These are phyloP conservation scores for Drosophila austrosaltans DNA, from an alignment of 2,888 invertebrate genomes.

Conservation along the genomic window DNA sequence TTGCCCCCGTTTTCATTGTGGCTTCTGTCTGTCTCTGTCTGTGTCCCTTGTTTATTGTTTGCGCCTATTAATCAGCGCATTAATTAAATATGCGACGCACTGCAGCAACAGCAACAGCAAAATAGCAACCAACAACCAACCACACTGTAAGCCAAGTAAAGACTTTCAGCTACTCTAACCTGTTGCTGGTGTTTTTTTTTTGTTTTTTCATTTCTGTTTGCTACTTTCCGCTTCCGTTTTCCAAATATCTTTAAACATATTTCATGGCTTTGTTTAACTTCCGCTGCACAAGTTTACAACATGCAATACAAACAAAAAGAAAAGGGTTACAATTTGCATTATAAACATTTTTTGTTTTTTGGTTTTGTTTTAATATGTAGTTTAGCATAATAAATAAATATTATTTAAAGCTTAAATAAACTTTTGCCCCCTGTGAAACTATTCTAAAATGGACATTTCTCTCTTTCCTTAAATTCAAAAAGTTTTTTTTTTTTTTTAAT, in stretches of 20 bases:
- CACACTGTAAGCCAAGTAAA: conserved; percentile 19
- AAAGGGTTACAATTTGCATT: conserved; percentile 34
- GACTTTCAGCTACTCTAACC: conserved; percentile 43
- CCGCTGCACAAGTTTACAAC: conserved; percentile 26
- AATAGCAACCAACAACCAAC: conserved; percentile 24
- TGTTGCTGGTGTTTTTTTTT: conserved; percentile 25
- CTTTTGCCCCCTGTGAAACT: not conserved
- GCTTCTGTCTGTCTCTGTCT: not conserved
- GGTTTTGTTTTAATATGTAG: no score
- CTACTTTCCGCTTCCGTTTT: conserved; percentile 67
- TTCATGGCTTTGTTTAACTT: conserved; percentile 44
- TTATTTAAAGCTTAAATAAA: not conserved
- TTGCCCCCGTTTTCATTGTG: conserved; percentile 38
- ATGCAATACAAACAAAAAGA: not conserved
- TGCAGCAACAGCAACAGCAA: conserved; percentile 42
- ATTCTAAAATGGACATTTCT: no score
- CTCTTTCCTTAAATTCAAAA: no score
- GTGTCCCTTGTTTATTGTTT: conserved; percentile 66
- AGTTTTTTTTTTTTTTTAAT: no score
- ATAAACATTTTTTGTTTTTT: not conserved
- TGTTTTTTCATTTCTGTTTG: conserved; percentile 31
- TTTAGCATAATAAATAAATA: not conserved
- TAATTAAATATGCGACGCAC: conserved; percentile 60
- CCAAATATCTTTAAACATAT: conserved; percentile 39
- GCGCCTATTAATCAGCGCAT: conserved; percentile 69